Evolutionary conservation across 2,888 invertebrate genomes (phyloP).

Genomic region (Conomelus anceps): DNA sequence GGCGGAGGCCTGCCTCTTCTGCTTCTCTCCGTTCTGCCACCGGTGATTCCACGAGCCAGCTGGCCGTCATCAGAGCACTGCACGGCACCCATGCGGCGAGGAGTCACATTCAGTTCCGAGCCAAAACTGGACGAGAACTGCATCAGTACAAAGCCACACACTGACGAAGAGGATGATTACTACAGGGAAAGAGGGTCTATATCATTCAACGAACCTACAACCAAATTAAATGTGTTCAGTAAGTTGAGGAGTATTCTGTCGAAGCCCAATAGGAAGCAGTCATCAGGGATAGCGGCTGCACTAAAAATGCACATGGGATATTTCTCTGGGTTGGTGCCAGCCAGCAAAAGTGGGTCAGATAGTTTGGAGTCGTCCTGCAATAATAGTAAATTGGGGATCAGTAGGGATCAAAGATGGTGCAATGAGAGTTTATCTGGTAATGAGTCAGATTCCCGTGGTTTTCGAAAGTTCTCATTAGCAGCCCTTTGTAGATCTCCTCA

Average conservation of each 20-base stretch:
- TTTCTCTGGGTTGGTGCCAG: constrained; percentile 62
- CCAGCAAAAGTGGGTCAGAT: constrained; percentile 46
- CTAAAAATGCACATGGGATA: constrained; percentile 65
- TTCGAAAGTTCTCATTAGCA: constrained; percentile 33
- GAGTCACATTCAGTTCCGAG: constrained; percentile 36
- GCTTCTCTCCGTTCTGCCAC: constrained; percentile 63
- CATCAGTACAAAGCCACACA: constrained; percentile 3
- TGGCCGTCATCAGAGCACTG: constrained; percentile 68
- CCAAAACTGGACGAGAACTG: constrained; percentile 27
- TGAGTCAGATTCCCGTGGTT: constrained; percentile 6
- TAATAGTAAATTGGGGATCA: constrained; percentile 39
- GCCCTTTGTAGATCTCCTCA: constrained; percentile 3
- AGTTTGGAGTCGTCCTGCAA: constrained; percentile 47
- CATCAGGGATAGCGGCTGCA: constrained; percentile 60
- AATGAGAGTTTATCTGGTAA: constrained; percentile 11
- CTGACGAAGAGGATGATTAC: constrained; percentile 5
- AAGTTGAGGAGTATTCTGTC: constrained; percentile 51
- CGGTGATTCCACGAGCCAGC: constrained; percentile 67
- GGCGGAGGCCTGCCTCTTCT: constrained; percentile 63
- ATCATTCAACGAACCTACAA: constrained; percentile 3
- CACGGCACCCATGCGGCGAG: constrained; percentile 45
- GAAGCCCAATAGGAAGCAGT: constrained; percentile 61
- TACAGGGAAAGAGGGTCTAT: constrained; percentile 6
- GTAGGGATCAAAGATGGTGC: constrained; percentile 10
- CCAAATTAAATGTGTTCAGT: constrained; percentile 40